Conservation (phyloP, 2,113 vertebrate genomes). For the Anhinga anhinga region DNA sequence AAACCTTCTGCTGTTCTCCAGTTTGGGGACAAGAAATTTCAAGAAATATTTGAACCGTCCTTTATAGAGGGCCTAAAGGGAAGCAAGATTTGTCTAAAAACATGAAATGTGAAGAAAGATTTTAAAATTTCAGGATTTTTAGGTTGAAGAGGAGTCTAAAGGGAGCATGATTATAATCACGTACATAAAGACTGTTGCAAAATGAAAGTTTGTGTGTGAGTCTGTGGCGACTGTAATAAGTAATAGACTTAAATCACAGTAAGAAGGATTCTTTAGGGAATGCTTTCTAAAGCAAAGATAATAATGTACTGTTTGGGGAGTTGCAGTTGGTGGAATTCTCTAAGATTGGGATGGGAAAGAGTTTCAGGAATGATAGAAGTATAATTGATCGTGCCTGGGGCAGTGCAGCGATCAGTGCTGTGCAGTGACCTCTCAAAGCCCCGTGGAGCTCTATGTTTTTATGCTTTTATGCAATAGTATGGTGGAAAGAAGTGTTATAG, state of each 20-base stretch:
- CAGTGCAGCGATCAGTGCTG: not conserved
- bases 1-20: not conserved
- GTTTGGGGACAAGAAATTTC: not conserved
- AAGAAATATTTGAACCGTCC: not conserved
- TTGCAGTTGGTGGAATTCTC: not conserved
- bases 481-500: not conserved
- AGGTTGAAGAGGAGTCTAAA: not conserved
- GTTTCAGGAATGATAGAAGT: not conserved
- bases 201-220: not conserved
- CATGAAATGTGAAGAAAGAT: not conserved
- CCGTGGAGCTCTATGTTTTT: not conserved
- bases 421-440: not conserved
- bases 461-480: not conserved
- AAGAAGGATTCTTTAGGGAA: not conserved
- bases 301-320: not conserved
- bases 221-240: not conserved
- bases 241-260: not conserved
- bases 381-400: not conserved
- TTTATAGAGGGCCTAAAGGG: not conserved
- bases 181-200: not conserved
- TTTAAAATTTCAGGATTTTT: not conserved
- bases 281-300: not conserved
- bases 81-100: not conserved
- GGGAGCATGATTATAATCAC: not conserved
- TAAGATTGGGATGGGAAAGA: not conserved